These are phyloP conservation scores for Volucella bombylans DNA, from an alignment of 2,888 invertebrate genomes.

Conservation along the genomic window DNA sequence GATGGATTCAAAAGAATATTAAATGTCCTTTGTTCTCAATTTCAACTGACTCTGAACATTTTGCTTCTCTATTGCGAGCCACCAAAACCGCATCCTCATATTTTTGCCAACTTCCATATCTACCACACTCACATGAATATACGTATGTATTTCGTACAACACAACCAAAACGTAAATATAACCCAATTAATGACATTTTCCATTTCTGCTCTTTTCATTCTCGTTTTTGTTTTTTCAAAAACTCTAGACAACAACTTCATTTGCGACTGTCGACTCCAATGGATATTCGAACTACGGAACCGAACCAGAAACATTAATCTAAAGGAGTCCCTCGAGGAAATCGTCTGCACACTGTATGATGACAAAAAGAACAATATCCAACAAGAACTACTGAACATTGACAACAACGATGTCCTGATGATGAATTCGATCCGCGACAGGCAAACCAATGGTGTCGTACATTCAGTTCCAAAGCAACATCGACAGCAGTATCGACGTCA, in stretches of 20 bases:
- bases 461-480: constrained; percentile 52
- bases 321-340: constrained; percentile 87
- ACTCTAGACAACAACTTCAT: constrained; percentile 90
- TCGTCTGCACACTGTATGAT: constrained; percentile 87
- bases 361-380: constrained; percentile 66
- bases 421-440: constrained; percentile 72
- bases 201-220: constrained; percentile 51
- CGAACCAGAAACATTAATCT: constrained; percentile 89
- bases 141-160: background rate
- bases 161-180: constrained; percentile 37
- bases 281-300: constrained; percentile 89
- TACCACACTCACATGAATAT: background rate
- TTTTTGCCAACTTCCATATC: too few species aligned
- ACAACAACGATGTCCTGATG: constrained; percentile 71
- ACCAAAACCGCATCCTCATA: too few species aligned
- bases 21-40: constrained; percentile 22
- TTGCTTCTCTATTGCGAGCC: too few species aligned
- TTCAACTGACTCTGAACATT: constrained; percentile 6
- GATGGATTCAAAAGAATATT: constrained; percentile 38
- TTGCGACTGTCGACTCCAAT: constrained; percentile 91
- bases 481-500: constrained; percentile 69
- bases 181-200: constrained; percentile 69
- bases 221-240: constrained; percentile 80
- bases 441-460: constrained; percentile 32
- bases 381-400: constrained; percentile 64